phyloP scores from a whole-genome alignment of 2,888 invertebrate genomes.

The Copidosoma aretas region DNA sequence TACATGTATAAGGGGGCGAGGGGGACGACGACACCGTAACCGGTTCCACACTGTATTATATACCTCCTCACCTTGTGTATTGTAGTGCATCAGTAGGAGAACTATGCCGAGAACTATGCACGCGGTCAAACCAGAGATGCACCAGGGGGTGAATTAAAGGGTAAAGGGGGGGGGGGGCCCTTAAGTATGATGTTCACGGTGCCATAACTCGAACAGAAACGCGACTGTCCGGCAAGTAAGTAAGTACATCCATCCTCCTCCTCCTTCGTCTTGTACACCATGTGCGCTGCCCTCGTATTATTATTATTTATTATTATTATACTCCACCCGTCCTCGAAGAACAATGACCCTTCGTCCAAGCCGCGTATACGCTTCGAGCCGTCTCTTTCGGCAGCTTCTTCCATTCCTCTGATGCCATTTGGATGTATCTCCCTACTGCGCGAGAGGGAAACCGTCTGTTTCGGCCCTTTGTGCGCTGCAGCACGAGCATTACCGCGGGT shows the following conservation, averaged over 20 bases:
- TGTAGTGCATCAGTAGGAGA: too few relatives aligned
- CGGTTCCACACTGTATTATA: too few relatives aligned
- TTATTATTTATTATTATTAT: too few relatives aligned
- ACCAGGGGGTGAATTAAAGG: background rate
- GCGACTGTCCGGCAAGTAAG: slow-evolving; percentile 29
- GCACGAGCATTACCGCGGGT: too few relatives aligned
- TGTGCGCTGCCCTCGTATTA: too few relatives aligned
- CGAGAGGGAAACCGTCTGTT: background rate
- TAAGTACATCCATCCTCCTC: too few relatives aligned
- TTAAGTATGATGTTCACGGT: slow-evolving; percentile 41
- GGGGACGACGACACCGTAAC: too few relatives aligned
- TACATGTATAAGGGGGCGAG: too few relatives aligned
- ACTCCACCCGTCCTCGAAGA: slow-evolving; percentile 19
- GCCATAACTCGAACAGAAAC: slow-evolving; percentile 38
- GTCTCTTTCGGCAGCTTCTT: too few relatives aligned
- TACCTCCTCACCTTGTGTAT: too few relatives aligned
- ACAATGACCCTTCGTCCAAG: slow-evolving; percentile 40
- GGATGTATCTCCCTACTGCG: background rate
- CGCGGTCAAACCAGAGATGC: background rate
- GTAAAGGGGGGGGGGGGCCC: background rate
- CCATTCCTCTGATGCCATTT: background rate
- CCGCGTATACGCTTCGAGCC: slow-evolving; percentile 1
- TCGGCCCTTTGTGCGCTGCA: slow-evolving; percentile 27
- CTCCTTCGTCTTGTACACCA: too few relatives aligned
- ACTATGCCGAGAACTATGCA: too few relatives aligned